Evolutionary conservation across 2,113 vertebrate genomes (phyloP).

Genomic region (Protobothrops flavoviridis): DNA sequence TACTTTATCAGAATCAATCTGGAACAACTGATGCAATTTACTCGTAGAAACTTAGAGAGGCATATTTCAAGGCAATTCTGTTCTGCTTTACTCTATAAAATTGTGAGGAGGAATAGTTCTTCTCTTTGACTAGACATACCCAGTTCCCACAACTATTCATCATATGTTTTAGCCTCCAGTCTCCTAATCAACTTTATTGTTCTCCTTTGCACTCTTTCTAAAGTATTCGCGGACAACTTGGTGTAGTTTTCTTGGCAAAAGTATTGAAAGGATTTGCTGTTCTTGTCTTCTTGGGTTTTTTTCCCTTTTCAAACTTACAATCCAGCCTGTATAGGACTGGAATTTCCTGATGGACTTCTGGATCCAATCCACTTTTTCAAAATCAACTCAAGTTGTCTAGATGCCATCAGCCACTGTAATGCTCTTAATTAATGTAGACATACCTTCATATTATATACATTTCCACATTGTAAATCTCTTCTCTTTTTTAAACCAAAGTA

Average conservation of each 20-base stretch:
- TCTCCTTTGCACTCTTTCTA: background rate
- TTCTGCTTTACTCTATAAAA: background rate
- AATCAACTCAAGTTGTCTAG: background rate
- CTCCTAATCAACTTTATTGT: background rate
- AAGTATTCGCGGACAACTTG: background rate
- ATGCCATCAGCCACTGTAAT: background rate
- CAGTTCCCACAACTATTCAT: background rate
- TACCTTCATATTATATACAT: background rate
- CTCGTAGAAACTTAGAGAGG: background rate
- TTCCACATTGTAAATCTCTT: background rate
- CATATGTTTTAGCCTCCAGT: background rate
- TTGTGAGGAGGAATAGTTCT: background rate
- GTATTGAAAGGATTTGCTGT: background rate
- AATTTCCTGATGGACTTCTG: background rate
- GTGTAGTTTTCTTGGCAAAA: background rate
- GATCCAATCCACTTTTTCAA: background rate
- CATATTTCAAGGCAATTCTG: background rate
- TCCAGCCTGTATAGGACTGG: background rate
- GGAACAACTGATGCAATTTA: background rate
- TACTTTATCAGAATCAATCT: background rate
- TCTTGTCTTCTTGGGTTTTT: background rate
- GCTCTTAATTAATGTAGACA: background rate
- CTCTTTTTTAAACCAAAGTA: background rate
- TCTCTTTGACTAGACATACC: background rate
- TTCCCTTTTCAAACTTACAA: background rate